Evolutionary conservation across 1,140 invertebrate species (phyloP).

Genomic region (Danaus melanippus): DNA sequence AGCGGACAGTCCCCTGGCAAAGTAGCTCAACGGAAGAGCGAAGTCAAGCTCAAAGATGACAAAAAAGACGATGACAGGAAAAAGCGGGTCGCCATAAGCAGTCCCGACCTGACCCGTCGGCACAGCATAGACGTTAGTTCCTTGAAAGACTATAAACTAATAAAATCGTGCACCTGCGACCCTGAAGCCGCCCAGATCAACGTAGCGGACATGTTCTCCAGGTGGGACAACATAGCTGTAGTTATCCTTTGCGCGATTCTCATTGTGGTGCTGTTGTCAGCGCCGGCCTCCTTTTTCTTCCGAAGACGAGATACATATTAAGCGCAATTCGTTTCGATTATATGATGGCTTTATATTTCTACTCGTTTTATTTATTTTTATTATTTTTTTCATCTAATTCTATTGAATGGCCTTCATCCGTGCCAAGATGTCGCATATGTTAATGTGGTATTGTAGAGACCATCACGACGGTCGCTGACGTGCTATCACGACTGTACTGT

Average conservation of each 20-base stretch:
- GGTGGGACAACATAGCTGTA: constrained; percentile 26
- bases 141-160: not conserved
- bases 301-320: constrained; percentile 18
- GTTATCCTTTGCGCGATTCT: constrained; percentile 23
- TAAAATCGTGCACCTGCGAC: constrained; percentile 16
- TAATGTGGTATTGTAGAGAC: no score
- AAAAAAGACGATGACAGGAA: constrained; percentile 16
- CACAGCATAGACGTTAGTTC: not conserved
- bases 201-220: constrained; percentile 8
- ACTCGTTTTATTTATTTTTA: constrained; percentile 23
- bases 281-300: constrained; percentile 18
- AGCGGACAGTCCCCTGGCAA: constrained; percentile 6
- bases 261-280: constrained; percentile 17
- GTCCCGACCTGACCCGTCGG: constrained; percentile 11
- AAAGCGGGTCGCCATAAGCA: constrained; percentile 14
- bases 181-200: not conserved
- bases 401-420: no score
- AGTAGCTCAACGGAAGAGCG: constrained; percentile 1
- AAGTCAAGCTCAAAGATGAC: constrained; percentile 6
- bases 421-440: no score
- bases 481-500: no score
- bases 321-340: constrained; percentile 26
- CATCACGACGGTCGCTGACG: no score
- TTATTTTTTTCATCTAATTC: not conserved
- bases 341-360: constrained; percentile 17